Evolutionary conservation across 1,140 invertebrate species (phyloP), one percentile per base, ranked within the genome.

Genomic region (Drosophila kanapiae): DNA sequence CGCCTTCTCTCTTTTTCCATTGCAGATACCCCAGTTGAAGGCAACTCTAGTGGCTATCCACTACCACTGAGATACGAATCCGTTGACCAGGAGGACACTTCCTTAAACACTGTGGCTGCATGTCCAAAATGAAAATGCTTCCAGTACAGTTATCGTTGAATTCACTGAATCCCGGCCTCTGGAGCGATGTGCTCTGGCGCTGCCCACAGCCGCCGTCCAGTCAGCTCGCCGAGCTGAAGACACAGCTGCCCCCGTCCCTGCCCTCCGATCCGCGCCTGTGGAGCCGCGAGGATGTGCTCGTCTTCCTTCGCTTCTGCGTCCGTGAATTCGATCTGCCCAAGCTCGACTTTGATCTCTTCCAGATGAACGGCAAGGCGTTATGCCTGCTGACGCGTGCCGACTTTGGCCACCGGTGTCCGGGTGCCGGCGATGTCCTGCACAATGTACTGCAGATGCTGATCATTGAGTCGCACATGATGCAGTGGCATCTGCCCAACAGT

Each of bases 341-440:
- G 63, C 96, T 99, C 84, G 97, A 98, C 91, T 96, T 97, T 95
- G 97, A 98, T 85, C 96, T 97, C 94, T 99, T 99, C 93, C 97
- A 98, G 94, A 98, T 99, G 97, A 99, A 99, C 93, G 98, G 98
- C 96, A 98, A 98, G 94, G 98, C 98, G 1, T 93, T 99, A 60
- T 98, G 97, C 92, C 94, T 99, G 40, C 93, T 99, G 61, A 98
- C 97, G 18, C 97, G 98, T 92, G 95, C 95, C 5, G 98, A 99
- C 93, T 95, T 99, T 64, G 97, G 96, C 6, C 98, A 98, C 86
- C 94, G 98, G 62, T 97, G 97, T 78, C 97, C 98, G 0, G 96
- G 97, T 1, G 97, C 97, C 16, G 98, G 98, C 1, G 98, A 99
- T 92, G 96, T 99, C 8, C 93, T 99, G 57, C 97, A 98, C 94